phyloP scores from a whole-genome alignment of 2,797 vertebrate species.

The Eutrigla gurnardus region DNA sequence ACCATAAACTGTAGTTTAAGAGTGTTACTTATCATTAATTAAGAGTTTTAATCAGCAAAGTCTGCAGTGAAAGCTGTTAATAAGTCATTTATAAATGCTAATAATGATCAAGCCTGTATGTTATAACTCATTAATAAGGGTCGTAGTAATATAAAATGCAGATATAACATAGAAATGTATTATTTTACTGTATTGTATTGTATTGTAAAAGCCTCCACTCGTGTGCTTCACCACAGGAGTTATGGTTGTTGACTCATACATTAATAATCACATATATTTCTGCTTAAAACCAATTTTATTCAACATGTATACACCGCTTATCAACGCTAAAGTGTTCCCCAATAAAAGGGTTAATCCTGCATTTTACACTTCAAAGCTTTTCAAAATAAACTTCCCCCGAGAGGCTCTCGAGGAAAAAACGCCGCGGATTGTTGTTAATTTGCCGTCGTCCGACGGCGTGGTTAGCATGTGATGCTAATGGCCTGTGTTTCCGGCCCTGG shows the following conservation, averaged over 20 bases:
- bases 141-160: not conserved
- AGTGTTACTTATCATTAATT: not conserved
- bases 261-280: not conserved
- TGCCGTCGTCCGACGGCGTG: too few species aligned
- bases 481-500: constrained; percentile 61
- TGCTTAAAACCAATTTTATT: not conserved
- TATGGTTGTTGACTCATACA: not conserved
- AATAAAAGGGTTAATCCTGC: constrained; percentile 3
- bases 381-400: constrained; percentile 18
- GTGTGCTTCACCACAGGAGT: not conserved
- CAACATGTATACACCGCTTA: not conserved
- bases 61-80: not conserved
- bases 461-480: constrained; percentile 77
- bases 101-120: too few species aligned
- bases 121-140: not conserved
- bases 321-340: not conserved
- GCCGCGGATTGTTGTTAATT: constrained; percentile 39
- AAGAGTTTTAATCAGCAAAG: not conserved
- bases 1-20: too few species aligned
- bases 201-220: not conserved
- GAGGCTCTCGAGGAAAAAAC: constrained; percentile 32
- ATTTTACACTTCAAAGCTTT: constrained; percentile 22
- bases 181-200: not conserved
- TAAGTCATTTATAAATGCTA: not conserved
- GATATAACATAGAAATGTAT: not conserved